A percentile compares a stretch with the other conserved stretches of the same genome.
Conservation (phyloP, 2,888 invertebrate species). For the Brachyptera putata region DNA sequence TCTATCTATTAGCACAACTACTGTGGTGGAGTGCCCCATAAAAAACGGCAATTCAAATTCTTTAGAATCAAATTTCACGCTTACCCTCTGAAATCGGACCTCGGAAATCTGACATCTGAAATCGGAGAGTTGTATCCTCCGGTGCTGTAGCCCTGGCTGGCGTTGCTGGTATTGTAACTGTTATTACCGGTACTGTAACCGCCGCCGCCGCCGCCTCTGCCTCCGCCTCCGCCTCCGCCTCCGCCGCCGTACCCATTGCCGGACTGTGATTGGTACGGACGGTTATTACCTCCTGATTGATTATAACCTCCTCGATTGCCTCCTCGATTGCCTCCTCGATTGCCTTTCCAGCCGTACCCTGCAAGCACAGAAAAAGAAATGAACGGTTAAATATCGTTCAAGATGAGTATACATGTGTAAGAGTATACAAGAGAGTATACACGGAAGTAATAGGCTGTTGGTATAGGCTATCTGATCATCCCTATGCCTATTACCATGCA, state of each 20-base stretch:
- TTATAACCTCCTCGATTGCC: too few species aligned
- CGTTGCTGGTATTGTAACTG: conserved; percentile 3
- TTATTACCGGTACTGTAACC: neutral
- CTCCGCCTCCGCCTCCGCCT: neutral
- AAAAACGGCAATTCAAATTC: neutral
- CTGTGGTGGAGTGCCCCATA: too few species aligned
- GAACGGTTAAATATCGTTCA: too few species aligned
- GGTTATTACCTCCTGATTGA: too few species aligned
- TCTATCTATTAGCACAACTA: too few species aligned
- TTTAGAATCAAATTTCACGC: neutral
- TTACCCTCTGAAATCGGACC: neutral
- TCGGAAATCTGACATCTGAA: neutral
- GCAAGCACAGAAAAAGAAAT: too few species aligned
- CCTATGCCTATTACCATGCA: too few species aligned
- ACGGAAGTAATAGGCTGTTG: too few species aligned
- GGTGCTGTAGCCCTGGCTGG: conserved; percentile 12
- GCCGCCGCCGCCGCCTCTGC: neutral
- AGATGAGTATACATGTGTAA: too few species aligned
- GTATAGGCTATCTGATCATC: too few species aligned
- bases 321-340: too few species aligned
- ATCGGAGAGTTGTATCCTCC: neutral
- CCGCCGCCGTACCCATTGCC: neutral
- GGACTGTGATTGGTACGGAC: neutral
- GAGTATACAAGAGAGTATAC: too few species aligned
- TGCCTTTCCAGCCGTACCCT: neutral